phyloP scores from a whole-genome alignment of 1,140 invertebrate genomes.

The Drosophila prosaltans region DNA sequence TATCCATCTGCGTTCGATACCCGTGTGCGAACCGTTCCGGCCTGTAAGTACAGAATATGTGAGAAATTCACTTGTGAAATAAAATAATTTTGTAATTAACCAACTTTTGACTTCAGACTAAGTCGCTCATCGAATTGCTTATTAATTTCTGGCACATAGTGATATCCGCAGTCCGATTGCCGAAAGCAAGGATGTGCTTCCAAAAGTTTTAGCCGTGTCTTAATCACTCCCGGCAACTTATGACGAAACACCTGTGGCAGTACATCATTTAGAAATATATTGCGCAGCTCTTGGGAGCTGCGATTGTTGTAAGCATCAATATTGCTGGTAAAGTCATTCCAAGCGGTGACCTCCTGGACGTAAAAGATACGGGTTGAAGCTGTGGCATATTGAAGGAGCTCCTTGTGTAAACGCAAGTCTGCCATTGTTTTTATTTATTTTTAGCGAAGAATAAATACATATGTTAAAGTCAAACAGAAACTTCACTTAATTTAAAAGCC shows the following conservation, averaged over 20 bases:
- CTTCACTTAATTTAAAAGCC: not conserved
- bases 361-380: constrained; percentile 22
- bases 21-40: constrained; percentile 25
- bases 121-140: not conserved
- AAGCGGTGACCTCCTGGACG: constrained; percentile 29
- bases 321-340: not conserved
- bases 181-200: constrained; percentile 31
- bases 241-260: constrained; percentile 31
- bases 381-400: constrained; percentile 26
- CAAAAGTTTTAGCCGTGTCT: constrained; percentile 25
- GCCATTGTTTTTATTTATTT: not conserved
- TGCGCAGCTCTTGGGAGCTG: not conserved
- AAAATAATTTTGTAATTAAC: not conserved
- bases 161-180: constrained; percentile 24
- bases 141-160: constrained; percentile 14
- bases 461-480: not conserved
- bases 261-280: constrained; percentile 22
- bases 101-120: not conserved
- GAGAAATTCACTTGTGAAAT: not conserved
- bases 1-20: not conserved
- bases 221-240: not conserved
- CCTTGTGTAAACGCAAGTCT: not conserved
- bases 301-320: constrained; percentile 18
- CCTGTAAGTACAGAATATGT: not conserved
- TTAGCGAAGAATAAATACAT: no score